Evolutionary conservation across 2,113 vertebrate genomes (phyloP), one percentile per base, ranked within the genome.

Genomic region (Cavia porcellus): DNA sequence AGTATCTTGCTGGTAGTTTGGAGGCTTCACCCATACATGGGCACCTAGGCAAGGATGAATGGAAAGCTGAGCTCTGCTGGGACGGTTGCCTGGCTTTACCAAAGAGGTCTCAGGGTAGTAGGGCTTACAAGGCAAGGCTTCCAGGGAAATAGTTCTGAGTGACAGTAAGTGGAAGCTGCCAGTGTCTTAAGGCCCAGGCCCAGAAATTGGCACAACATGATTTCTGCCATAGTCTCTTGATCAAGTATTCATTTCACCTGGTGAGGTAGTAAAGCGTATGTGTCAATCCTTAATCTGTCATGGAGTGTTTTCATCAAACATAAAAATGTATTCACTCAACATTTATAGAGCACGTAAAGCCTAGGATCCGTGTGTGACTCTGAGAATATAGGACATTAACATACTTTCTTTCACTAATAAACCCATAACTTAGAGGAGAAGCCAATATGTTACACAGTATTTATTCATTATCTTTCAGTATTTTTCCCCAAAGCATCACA

Each of bases 271-370:
- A 66, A 81, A 94, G 83, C 81, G 24, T 59, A 52, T 45, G 42
- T 42, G 42, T 20, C 35, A 79, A 57, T 96, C 72, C 93, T 85
- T 80, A 89, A 89, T 45, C 52, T 30, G 59, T 61, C 83, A 70
- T 28, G 50, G 77, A 72, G 14, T 17, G 68, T 80, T 75, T 42
- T 32, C 12, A 66, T n/a, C 47, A 68, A 24, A 94, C 7, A 0
- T 80, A 38, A 62, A 30, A 19, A 42, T 19, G 57, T 72, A 64
- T 74, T 61, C 45, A 72, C 19, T 14, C 35, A 42, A 87, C 4
- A 0, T 64, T 59, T 88, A 22, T 25, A 87, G 32, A 90, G 35
- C 20, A 24, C 57, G 38, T n/a, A 59, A 91, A 19, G 17, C 52
- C 12, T 15, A 55, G 86, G 70, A 13, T 70, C 70, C 85, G 42